Evolutionary conservation across 2,888 invertebrate species (phyloP).

Genomic region (Acleris emargana): DNA sequence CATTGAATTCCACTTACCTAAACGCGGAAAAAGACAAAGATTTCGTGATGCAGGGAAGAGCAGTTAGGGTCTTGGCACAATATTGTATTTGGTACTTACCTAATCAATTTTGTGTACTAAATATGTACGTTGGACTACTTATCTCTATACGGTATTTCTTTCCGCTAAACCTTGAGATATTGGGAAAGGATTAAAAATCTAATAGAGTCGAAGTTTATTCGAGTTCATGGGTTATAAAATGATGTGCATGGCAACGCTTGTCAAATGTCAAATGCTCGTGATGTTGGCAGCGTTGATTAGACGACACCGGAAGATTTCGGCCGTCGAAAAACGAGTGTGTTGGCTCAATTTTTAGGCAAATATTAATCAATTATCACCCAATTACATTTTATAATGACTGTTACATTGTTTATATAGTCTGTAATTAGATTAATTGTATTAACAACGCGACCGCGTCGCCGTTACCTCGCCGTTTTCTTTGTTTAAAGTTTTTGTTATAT

Average conservation of each 20-base stretch:
- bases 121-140: no score
- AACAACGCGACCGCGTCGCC: constrained; percentile 40
- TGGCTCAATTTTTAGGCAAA: constrained; percentile 59
- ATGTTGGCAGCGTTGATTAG: constrained; percentile 28
- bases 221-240: background rate
- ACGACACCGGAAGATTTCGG: constrained; percentile 36
- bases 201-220: background rate
- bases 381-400: constrained; percentile 54
- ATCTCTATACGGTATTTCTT: no score
- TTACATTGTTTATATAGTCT: constrained; percentile 49
- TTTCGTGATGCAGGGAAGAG: no score
- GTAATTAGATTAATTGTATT: constrained; percentile 54
- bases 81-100: no score
- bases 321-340: constrained; percentile 67
- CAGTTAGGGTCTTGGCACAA: no score
- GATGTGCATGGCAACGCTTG: constrained; percentile 1
- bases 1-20: no score
- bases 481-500: constrained; percentile 49
- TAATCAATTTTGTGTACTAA: no score
- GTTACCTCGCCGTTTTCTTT: constrained; percentile 35
- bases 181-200: no score
- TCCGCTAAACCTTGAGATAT: no score
- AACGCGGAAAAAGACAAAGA: no score
- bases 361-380: constrained; percentile 49
- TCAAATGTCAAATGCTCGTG: constrained; percentile 21